A percentile compares a stretch with the other conserved stretches of the same genome.
These are phyloP conservation scores for Nyctibius bracteatus DNA, from an alignment of 2,113 vertebrate species.

Conservation along the genomic window DNA sequence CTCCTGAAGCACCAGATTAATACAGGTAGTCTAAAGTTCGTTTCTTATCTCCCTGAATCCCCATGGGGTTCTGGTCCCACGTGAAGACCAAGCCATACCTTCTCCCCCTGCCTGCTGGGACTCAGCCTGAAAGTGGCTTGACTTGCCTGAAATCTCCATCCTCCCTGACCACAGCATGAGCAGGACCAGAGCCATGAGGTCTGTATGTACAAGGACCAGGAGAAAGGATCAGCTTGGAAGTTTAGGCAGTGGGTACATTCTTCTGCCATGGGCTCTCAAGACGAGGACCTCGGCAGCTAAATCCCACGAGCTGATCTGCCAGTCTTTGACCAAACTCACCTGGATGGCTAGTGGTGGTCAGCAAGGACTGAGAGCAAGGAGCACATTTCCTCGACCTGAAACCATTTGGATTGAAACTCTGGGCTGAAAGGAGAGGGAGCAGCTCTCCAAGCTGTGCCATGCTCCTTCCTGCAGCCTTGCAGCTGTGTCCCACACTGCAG, in stretches of 20 bases:
- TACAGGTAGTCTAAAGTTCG: background rate
- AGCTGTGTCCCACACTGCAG: background rate
- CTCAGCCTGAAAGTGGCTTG: background rate
- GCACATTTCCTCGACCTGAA: background rate
- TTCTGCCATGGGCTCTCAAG: background rate
- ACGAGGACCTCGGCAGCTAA: background rate
- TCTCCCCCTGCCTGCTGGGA: background rate
- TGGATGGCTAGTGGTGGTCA: background rate
- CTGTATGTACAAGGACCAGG: background rate
- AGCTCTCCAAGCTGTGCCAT: accelerated
- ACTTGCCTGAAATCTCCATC: background rate
- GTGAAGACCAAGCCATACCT: background rate
- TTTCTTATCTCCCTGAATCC: background rate
- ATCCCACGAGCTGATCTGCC: background rate
- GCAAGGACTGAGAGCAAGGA: background rate
- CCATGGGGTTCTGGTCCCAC: background rate
- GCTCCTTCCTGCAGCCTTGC: background rate
- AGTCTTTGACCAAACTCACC: background rate
- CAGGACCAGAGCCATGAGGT: background rate
- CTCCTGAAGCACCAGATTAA: background rate
- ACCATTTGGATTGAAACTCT: background rate
- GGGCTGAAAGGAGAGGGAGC: background rate
- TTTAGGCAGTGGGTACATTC: background rate
- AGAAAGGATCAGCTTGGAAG: background rate
- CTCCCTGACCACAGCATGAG: background rate